Percentiles rank a stretch among this genome's conserved stretches.
Conservation (phyloP, 2,113 vertebrate species). For the Phrynocephalus versicolor region DNA sequence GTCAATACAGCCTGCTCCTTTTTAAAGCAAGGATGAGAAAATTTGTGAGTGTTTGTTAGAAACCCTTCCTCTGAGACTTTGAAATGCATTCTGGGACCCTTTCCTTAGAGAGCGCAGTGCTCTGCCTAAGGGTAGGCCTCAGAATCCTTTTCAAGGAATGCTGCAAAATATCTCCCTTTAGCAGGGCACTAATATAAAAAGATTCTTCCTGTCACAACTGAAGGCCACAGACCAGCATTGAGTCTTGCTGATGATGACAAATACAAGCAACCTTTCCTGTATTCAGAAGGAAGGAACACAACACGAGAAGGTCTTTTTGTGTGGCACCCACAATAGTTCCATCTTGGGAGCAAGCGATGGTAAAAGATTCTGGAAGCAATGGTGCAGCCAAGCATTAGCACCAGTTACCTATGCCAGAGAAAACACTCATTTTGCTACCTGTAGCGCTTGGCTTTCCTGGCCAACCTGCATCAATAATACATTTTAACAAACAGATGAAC, state of each 20-base stretch:
- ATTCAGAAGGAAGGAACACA: background rate
- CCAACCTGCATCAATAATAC: background rate
- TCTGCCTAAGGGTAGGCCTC: too few relatives aligned
- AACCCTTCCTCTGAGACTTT: too few relatives aligned
- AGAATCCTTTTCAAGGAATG: too few relatives aligned
- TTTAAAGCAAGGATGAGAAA: too few relatives aligned
- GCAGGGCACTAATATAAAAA: background rate
- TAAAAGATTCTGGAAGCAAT: background rate
- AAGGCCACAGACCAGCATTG: conserved; percentile 22
- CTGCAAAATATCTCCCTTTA: background rate
- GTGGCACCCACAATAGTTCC: background rate
- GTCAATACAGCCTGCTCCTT: too few relatives aligned
- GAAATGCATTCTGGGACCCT: too few relatives aligned
- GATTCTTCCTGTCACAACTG: conserved; percentile 15
- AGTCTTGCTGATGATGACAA: conserved; percentile 24
- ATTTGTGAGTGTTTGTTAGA: too few relatives aligned
- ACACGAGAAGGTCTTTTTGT: background rate
- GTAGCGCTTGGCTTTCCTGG: background rate
- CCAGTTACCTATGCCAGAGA: background rate
- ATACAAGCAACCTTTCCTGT: background rate
- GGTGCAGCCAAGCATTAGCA: background rate
- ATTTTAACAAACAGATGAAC: background rate
- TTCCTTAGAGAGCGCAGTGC: too few relatives aligned
- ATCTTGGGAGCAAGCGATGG: background rate
- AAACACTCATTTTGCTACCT: background rate